Evolutionary conservation across 1,140 invertebrate genomes (phyloP), one percentile per base, ranked within the genome.

Genomic region (Dendrolimus kikuchii): DNA sequence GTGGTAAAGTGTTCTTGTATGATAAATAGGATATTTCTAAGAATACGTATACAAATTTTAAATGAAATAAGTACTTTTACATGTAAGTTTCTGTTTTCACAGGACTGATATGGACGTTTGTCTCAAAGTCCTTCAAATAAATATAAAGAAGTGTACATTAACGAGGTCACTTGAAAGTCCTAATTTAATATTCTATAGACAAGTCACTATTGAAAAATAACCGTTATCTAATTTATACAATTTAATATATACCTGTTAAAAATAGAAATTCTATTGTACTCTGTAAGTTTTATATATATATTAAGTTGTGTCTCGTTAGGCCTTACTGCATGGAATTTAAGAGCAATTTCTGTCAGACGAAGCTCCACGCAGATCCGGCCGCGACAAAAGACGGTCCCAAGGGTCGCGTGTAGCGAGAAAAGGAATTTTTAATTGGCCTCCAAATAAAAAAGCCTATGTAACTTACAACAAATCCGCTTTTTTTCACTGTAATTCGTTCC

Each of bases 341-440:
- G 67, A 70, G 68, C 67, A 68, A 68, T 72, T 64, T 66, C 63
- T 45, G 59, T 57, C 61, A 60, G 58, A 56, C 55, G 54, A 56
- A 59, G 62, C 60, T 65, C 57, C 64, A 69, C 65, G 65, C 64
- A 75, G 69, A 74, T 70, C 71, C 67, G 66, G 62, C 59, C 59
- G 59, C 64, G 64, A 77, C 69, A 77, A 72, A 71, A 66, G 65
- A 46, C 60, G 59, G 51, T 64, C 64, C 63, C 53, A 54, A 60
- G 64, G 67, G 69, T 60, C 60, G 60, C 49, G 64, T 62, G 68
- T 58, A 64, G 59, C 62, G 64, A 63, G 63, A 77, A 77, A 75
- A 73, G 64, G 72, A 71, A 74, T 79, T 81, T 81, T 77, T 83
- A 81, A 83, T 83, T 83, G 80, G 77, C 74, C 60, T 68, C 64